Conservation (phyloP, 2,888 invertebrate genomes). For the Aspidiotus rigidus region DNA sequence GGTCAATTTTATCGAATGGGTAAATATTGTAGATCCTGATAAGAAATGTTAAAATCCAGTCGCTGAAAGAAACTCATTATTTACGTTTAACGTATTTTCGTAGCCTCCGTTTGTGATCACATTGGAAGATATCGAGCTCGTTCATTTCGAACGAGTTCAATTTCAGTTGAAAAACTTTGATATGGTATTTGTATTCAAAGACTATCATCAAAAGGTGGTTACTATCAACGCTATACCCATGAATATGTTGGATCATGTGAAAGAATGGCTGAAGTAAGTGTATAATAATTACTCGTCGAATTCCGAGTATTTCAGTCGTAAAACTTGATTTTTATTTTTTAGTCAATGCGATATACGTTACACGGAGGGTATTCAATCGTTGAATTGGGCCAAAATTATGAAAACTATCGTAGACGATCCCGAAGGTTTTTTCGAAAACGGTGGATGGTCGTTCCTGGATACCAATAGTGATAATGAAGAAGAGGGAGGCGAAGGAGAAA, state of each 20-base stretch:
- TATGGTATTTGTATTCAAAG: conserved; percentile 99
- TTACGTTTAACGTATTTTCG: conserved; percentile 33
- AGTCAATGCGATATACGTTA: conserved; percentile 79
- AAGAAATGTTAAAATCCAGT: conserved; percentile 5
- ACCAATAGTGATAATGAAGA: conserved; percentile 77
- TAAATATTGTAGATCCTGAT: conserved; percentile 40
- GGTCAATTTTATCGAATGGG: conserved; percentile 95
- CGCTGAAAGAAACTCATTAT: background rate
- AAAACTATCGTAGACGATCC: conserved; percentile 98
- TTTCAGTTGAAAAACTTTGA: conserved; percentile 99
- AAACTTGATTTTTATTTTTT: background rate
- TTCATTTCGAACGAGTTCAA: conserved; percentile 97
- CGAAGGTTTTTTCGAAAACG: conserved; percentile 95
- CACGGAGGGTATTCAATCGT: conserved; percentile 94
- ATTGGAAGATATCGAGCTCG: conserved; percentile 91
- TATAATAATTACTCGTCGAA: background rate
- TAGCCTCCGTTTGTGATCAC: conserved; percentile 96
- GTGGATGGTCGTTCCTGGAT: conserved; percentile 98
- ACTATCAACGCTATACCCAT: conserved; percentile 99
- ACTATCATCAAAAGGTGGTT: conserved; percentile 84
- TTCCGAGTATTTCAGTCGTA: background rate
- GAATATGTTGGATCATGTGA: conserved; percentile 97
- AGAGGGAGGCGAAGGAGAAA: conserved; percentile 52
- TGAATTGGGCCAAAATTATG: conserved; percentile 99
- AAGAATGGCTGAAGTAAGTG: conserved; percentile 95